phyloP scores from a whole-genome alignment of 2,113 vertebrate species.

The Saccopteryx bilineata region DNA sequence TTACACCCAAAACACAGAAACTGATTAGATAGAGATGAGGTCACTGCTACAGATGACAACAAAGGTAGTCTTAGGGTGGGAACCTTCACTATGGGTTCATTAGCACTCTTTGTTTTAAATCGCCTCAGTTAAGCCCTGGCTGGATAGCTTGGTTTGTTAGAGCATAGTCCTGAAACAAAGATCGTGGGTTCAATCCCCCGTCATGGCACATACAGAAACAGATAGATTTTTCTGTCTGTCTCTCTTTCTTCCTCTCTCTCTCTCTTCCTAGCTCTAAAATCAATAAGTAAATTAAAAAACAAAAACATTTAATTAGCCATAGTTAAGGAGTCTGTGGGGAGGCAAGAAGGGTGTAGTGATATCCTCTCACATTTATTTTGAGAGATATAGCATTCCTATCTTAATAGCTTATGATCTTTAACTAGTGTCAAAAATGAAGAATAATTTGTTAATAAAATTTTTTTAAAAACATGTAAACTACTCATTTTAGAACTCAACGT shows the following conservation, averaged over 20 bases:
- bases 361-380: neutral
- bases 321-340: neutral
- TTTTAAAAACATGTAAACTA: neutral
- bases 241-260: too few species aligned
- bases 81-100: neutral
- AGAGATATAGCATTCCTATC: neutral
- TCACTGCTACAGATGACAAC: neutral
- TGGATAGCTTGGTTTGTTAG: too few species aligned
- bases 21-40: neutral
- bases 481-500: neutral
- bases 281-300: too few species aligned
- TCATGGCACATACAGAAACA: too few species aligned
- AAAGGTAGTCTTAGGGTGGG: neutral
- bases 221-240: too few species aligned
- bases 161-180: too few species aligned
- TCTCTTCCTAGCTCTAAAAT: too few species aligned
- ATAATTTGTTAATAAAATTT: conserved; percentile 29
- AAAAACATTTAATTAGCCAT: neutral
- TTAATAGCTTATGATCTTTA: conserved; percentile 31
- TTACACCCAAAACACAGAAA: neutral
- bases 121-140: neutral
- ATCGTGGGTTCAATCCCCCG: too few species aligned
- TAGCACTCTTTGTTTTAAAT: neutral
- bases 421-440: neutral
- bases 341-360: neutral